These are phyloP conservation scores for Aphelocoma californica DNA, from an alignment of 2,797 vertebrate species.

Conservation along the genomic window DNA sequence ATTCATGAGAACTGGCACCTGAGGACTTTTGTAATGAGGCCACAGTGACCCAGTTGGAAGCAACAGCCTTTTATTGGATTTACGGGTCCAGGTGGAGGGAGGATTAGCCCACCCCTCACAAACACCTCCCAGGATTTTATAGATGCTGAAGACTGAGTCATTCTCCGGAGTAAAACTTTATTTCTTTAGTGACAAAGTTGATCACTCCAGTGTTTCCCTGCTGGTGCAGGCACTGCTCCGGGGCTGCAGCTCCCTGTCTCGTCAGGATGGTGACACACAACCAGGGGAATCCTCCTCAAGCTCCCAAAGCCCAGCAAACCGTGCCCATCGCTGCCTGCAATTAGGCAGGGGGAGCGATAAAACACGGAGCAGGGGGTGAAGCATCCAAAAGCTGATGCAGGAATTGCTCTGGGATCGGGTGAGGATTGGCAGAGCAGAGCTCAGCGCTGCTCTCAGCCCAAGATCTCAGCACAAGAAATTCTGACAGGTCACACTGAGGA, in stretches of 20 bases:
- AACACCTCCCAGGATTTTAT: neutral
- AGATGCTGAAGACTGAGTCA: neutral
- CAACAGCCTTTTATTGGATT: neutral
- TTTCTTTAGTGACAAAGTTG: neutral
- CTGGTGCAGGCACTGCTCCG: neutral
- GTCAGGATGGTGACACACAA: fast-evolving
- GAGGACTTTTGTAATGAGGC: constrained; percentile 30
- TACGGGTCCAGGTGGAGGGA: neutral
- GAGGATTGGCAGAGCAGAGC: neutral
- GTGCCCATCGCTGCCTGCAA: neutral
- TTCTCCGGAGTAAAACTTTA: neutral
- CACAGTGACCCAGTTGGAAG: neutral
- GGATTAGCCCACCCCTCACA: neutral
- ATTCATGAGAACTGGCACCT: constrained; percentile 39
- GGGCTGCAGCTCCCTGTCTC: fast-evolving
- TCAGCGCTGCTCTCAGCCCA: neutral
- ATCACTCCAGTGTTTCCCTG: neutral
- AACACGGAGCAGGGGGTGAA: fast-evolving
- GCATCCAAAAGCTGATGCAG: neutral
- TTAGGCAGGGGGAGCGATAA: neutral
- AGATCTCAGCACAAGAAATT: neutral
- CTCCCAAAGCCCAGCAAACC: neutral
- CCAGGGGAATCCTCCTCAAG: too few relatives aligned
- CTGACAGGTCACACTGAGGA: neutral
- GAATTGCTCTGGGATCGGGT: fast-evolving